These are phyloP conservation scores for Anser cygnoides DNA, from an alignment of 2,113 vertebrate species.

Conservation along the genomic window DNA sequence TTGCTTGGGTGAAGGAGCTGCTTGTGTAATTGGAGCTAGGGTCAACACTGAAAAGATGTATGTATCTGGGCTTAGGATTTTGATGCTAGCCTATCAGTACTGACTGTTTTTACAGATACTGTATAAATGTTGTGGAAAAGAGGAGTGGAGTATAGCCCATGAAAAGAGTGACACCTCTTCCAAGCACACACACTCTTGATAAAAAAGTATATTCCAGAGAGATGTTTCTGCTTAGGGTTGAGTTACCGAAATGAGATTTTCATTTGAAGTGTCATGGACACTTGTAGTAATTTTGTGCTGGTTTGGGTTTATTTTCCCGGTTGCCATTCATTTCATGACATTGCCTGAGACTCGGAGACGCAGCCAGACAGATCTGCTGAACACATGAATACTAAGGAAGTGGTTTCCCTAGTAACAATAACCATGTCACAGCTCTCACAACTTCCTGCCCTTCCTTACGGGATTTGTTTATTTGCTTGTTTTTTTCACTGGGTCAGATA, in stretches of 20 bases:
- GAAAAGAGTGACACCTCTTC: background rate
- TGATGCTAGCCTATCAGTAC: background rate
- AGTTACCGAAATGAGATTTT: background rate
- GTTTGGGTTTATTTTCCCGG: conserved; percentile 22
- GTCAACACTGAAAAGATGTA: background rate
- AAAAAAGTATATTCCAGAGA: background rate
- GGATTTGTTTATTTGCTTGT: conserved; percentile 67
- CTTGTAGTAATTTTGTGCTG: background rate
- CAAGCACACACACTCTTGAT: background rate
- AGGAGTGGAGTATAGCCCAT: background rate
- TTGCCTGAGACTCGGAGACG: conserved; percentile 29
- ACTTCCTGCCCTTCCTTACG: conserved; percentile 68
- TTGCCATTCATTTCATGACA: conserved; percentile 39
- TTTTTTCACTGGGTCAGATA: conserved; percentile 62
- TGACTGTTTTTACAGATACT: background rate
- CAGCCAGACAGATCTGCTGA: conserved; percentile 58
- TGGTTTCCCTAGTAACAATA: conserved; percentile 82
- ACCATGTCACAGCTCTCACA: conserved; percentile 52
- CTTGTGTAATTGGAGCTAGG: background rate
- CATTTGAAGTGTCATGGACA: background rate
- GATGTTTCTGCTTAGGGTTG: background rate
- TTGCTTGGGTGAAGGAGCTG: background rate
- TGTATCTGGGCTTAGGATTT: background rate
- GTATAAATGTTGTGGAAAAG: background rate
- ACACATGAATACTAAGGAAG: conserved; percentile 77